Evolutionary conservation across 1,140 invertebrate genomes (phyloP).

Genomic region (Heliconius eleuchia): DNA sequence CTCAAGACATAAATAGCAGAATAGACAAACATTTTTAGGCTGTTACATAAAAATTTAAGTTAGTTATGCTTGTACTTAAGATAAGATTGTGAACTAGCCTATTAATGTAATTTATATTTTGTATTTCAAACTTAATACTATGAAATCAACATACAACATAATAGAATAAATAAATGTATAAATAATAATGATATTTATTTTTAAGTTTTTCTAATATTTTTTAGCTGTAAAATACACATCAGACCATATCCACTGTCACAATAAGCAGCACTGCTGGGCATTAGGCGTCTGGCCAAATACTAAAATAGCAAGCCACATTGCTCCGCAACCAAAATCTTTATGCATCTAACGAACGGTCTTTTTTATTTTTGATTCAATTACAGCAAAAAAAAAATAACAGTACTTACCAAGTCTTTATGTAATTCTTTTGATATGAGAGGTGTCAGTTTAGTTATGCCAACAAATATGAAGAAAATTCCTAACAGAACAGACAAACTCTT

Average conservation of each 20-base stretch:
- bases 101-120: too few species aligned
- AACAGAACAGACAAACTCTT: slow-evolving; percentile 94
- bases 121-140: too few species aligned
- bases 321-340: slow-evolving; percentile 69
- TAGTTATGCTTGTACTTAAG: too few species aligned
- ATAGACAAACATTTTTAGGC: too few species aligned
- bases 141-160: too few species aligned
- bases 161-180: too few species aligned
- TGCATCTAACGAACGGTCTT: slow-evolving; percentile 68
- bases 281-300: slow-evolving; percentile 82
- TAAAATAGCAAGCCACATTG: slow-evolving; percentile 77
- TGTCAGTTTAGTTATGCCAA: slow-evolving; percentile 95
- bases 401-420: slow-evolving; percentile 96
- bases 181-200: neutral
- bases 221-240: slow-evolving; percentile 16
- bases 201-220: neutral
- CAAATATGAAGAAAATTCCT: slow-evolving; percentile 97
- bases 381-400: neutral
- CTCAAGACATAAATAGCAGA: too few species aligned
- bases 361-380: slow-evolving; percentile 47
- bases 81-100: too few species aligned
- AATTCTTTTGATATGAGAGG: slow-evolving; percentile 96
- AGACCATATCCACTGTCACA: slow-evolving; percentile 47
- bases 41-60: too few species aligned
- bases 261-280: slow-evolving; percentile 62